phyloP scores from a whole-genome alignment of 2,797 vertebrate genomes.

The Etheostoma perlongum region DNA sequence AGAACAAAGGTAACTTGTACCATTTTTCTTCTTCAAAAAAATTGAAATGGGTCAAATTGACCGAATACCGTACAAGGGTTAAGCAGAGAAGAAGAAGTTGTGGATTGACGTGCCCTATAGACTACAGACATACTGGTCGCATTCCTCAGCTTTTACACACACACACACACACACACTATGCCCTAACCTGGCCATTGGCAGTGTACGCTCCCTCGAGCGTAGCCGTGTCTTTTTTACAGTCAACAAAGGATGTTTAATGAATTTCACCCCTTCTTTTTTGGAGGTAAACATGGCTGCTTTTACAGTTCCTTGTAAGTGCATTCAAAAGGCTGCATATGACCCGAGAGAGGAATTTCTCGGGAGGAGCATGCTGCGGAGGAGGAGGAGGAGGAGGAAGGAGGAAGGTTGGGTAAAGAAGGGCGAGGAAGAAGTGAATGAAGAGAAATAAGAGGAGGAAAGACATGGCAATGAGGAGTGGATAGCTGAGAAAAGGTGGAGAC shows the following conservation, averaged over 20 bases:
- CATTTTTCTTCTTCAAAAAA: no score
- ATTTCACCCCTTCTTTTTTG: conserved; percentile 58
- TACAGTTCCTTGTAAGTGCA: conserved; percentile 54
- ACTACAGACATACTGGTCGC: conserved; percentile 53
- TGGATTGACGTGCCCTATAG: conserved; percentile 47
- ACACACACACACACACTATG: conserved; percentile 31
- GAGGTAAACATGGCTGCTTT: conserved; percentile 52
- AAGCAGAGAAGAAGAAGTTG: conserved; percentile 16
- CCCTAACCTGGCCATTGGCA: conserved; percentile 56
- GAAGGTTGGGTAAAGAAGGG: background rate
- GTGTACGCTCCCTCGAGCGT: conserved; percentile 12
- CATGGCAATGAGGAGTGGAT: background rate
- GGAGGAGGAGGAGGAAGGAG: conserved; percentile 19
- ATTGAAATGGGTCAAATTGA: no score
- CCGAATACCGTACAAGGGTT: no score
- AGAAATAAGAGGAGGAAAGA: background rate
- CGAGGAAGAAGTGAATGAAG: background rate
- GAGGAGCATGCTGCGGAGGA: conserved; percentile 11
- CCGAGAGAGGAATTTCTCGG: conserved; percentile 50
- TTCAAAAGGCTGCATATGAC: conserved; percentile 47
- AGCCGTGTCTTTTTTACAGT: conserved; percentile 43
- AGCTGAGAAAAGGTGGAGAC: background rate
- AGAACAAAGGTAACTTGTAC: no score
- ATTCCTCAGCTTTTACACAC: conserved; percentile 61
- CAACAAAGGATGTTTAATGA: conserved; percentile 70